Evolutionary conservation across 2,113 vertebrate genomes (phyloP).

Genomic region (Hystrix brachyura): DNA sequence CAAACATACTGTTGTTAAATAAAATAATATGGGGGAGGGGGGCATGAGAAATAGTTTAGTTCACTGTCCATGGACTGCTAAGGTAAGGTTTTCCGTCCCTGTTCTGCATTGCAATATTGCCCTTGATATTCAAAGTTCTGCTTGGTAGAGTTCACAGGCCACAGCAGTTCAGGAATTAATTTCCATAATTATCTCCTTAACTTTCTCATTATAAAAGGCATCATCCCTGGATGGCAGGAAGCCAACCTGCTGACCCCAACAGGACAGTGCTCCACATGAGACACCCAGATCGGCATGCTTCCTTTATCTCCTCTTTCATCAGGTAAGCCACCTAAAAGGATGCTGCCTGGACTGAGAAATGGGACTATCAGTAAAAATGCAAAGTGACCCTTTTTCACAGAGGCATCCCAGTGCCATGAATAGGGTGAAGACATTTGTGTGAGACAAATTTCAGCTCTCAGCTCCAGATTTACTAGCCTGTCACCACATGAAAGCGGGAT

Average conservation of each 20-base stretch:
- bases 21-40: slow-evolving; percentile 53
- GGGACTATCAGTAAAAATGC: not conserved
- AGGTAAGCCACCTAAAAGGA: not conserved
- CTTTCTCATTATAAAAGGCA: slow-evolving; percentile 83
- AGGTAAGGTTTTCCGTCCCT: slow-evolving; percentile 33
- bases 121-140: slow-evolving; percentile 86
- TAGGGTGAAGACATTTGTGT: not conserved
- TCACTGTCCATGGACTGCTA: slow-evolving; percentile 70
- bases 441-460: not conserved
- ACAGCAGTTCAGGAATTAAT: slow-evolving; percentile 83
- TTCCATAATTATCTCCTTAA: slow-evolving; percentile 84
- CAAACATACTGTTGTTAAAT: slow-evolving; percentile 75
- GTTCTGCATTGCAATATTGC: slow-evolving; percentile 59
- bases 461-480: not conserved
- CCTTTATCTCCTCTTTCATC: slow-evolving; percentile 61
- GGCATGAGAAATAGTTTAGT: slow-evolving; percentile 57
- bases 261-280: slow-evolving; percentile 67
- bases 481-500: not conserved
- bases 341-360: not conserved
- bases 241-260: slow-evolving; percentile 82
- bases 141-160: slow-evolving; percentile 76
- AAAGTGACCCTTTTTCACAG: not conserved
- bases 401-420: not conserved
- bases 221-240: slow-evolving; percentile 80
- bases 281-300: not conserved